Percentiles rank a stretch among this genome's conserved stretches.
Conservation (phyloP, 2,888 invertebrate genomes). For the Sarcophaga carnaria region DNA sequence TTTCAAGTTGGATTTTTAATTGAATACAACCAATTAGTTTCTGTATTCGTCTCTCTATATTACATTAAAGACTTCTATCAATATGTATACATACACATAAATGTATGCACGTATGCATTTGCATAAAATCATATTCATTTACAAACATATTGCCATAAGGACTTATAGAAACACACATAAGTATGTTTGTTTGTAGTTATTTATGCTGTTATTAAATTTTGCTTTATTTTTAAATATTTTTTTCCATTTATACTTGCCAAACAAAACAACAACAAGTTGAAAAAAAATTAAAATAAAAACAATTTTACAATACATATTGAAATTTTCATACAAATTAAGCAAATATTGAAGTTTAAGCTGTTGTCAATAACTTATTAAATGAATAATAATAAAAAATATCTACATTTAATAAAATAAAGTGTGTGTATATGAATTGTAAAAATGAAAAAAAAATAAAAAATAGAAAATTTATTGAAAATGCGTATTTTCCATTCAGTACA, state of each 20-base stretch:
- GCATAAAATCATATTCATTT: too few relatives aligned
- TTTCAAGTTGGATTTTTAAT: background rate
- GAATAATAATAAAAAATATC: constrained; percentile 1
- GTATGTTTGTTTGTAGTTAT: background rate
- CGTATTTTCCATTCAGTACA: background rate
- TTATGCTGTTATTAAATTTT: constrained; percentile 12
- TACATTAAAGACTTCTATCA: background rate
- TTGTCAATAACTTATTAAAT: constrained; percentile 39
- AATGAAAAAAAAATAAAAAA: background rate
- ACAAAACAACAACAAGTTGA: background rate
- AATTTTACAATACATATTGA: constrained; percentile 26
- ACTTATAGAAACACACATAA: background rate
- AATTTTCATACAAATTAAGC: constrained; percentile 43
- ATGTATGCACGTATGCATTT: too few relatives aligned
- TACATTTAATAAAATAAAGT: background rate
- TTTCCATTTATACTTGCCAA: background rate
- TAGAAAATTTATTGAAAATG: background rate
- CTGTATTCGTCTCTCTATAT: background rate
- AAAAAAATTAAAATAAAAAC: background rate
- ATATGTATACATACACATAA: background rate
- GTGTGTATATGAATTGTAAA: background rate
- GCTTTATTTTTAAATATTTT: constrained; percentile 5
- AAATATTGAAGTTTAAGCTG: constrained; percentile 39
- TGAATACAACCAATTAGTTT: background rate
- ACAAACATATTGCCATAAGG: too few relatives aligned